Evolutionary conservation across 2,797 vertebrate species (phyloP), one percentile per base, ranked within the genome.

Genomic region (Sebastes itinus): DNA sequence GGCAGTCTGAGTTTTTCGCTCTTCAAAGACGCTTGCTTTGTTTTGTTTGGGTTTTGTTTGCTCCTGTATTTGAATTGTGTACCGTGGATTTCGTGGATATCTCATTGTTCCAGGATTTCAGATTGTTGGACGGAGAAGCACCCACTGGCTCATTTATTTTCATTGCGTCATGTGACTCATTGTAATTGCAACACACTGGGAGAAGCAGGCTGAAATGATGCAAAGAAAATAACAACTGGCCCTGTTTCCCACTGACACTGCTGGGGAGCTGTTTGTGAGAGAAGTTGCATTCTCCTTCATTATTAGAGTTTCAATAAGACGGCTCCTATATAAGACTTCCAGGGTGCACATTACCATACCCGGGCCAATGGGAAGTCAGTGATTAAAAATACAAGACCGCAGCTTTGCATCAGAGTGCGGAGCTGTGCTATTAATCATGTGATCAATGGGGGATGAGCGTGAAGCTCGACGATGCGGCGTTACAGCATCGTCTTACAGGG

Each of bases 11-110:
- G 91, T 90, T 94, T 92, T 91, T 88, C 30, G 61, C 86, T 91
- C 95, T 96, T 96, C 95, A 96, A 96, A 96, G 95, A 92, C 89
- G 67, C 74, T 90, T 71, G 85, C 93, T 93, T 94, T 95, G 94
- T 95, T 96, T 94, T 93, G 92, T 94, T 95, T 95, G 92, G 93
- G 91, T 91, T 93, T 94, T 95, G 90, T 93, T 94, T 94, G 91
- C 90, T 93, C 89, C 86, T 94, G 94, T 91, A 94, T 92, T 95
- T 92, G 91, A 92, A 94, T 94, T 84, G 91, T 90, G 90, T 85
- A 88, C 92, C 72, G 84, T 81, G 93, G 93, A 94, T 94, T 95
- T 95, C 87, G 93, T 91, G 95, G 95, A 95, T 93, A 92, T 95
- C 89, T 92, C 92, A 95, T 96, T 96, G 95, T 96, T 95, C 92